phyloP scores from a whole-genome alignment of 1,140 invertebrate genomes.

The Teleogryllus occipitalis region DNA sequence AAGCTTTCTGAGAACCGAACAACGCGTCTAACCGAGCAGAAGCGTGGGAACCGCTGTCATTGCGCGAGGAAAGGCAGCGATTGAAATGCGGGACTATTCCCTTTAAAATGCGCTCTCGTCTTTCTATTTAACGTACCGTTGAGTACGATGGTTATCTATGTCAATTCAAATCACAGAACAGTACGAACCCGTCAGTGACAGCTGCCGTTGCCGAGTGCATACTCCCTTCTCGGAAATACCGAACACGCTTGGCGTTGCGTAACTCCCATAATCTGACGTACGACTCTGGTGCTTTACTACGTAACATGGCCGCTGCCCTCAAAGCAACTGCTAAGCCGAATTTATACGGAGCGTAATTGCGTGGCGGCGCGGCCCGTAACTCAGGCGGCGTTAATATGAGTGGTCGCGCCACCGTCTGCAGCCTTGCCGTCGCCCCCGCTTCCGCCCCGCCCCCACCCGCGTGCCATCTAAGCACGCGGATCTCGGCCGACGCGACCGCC shows the following conservation, averaged over 20 bases:
- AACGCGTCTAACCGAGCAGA: too few species aligned
- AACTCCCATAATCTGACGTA: constrained; percentile 4
- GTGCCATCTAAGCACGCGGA: background rate
- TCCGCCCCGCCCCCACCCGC: too few species aligned
- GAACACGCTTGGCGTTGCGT: background rate
- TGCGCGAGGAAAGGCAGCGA: background rate
- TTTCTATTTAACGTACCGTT: background rate
- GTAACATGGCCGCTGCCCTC: background rate
- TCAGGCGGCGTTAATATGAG: background rate
- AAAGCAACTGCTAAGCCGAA: constrained; percentile 3
- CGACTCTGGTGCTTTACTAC: background rate
- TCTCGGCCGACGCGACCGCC: too few species aligned
- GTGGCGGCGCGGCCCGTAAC: background rate
- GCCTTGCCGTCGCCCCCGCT: background rate
- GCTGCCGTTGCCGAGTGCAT: background rate
- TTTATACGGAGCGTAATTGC: background rate
- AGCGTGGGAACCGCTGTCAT: background rate
- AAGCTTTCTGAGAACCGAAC: too few species aligned
- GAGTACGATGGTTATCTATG: background rate
- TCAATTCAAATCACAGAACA: background rate
- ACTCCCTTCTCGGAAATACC: background rate
- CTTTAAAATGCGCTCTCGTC: background rate
- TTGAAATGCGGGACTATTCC: background rate
- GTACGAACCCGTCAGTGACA: background rate
- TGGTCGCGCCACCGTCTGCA: background rate